Percentiles rank a stretch among this genome's conserved stretches.
Conservation (phyloP, 2,113 vertebrate genomes). For the Neotragus pygmaeus region DNA sequence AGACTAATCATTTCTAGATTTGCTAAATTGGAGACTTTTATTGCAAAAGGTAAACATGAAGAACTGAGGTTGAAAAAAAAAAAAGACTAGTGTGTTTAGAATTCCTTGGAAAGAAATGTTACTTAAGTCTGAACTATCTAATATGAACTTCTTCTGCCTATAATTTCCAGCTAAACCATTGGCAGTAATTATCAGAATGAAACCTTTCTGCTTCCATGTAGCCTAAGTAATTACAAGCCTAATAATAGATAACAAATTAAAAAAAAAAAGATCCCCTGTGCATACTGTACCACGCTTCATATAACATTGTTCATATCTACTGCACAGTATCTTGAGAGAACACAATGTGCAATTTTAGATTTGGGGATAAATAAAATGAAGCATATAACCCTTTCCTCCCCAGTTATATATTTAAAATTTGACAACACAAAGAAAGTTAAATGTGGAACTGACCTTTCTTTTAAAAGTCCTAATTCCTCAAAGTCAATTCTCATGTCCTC, state of each 20-base stretch:
- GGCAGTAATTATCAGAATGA: conserved; percentile 44
- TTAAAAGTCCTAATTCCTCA: not conserved
- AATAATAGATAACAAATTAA: conserved; percentile 45
- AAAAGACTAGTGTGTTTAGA: not conserved
- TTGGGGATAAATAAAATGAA: not conserved
- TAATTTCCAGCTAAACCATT: not conserved
- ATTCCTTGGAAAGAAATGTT: not conserved
- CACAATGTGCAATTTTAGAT: not conserved
- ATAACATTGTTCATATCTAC: not conserved
- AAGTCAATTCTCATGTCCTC: not conserved
- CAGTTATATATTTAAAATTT: not conserved
- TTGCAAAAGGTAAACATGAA: conserved; percentile 15
- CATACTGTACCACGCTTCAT: not conserved
- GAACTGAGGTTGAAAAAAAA: not conserved
- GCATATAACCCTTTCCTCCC: not conserved
- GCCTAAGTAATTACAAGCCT: conserved; percentile 51
- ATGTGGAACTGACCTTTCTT: not conserved
- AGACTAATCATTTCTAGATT: not conserved
- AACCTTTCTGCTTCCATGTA: conserved; percentile 21
- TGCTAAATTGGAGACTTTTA: not conserved
- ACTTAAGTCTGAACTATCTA: not conserved
- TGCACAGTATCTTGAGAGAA: not conserved
- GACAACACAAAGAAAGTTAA: not conserved
- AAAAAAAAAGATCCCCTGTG: not conserved
- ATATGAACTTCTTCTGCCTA: not conserved